phyloP scores from a whole-genome alignment of 2,888 invertebrate genomes.

The Scaptomyza parva region DNA sequence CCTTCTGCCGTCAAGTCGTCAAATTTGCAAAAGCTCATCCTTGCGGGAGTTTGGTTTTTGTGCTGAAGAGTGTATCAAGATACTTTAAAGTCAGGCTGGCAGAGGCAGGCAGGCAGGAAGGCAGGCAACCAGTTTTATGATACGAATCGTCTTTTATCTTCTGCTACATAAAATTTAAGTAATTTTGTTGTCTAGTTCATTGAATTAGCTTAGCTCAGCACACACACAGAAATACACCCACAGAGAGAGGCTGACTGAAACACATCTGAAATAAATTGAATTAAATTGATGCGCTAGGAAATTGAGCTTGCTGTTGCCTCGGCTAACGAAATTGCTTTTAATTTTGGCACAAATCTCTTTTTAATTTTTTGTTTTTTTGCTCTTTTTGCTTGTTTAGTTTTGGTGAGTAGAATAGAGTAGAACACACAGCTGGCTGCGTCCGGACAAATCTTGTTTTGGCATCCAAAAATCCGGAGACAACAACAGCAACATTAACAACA shows the following conservation, averaged over 20 bases:
- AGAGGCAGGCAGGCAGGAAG: slow-evolving; percentile 28
- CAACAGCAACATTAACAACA: too few species aligned
- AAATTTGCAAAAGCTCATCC: slow-evolving; percentile 52
- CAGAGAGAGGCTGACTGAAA: slow-evolving; percentile 8
- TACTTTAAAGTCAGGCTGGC: slow-evolving; percentile 51
- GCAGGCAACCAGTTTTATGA: slow-evolving; percentile 38
- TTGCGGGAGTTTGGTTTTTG: slow-evolving; percentile 16
- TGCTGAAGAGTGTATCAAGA: slow-evolving; percentile 37
- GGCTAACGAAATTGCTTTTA: slow-evolving; percentile 68
- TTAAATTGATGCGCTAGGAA: slow-evolving; percentile 67
- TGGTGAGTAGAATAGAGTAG: not conserved
- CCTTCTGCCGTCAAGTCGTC: slow-evolving; percentile 51
- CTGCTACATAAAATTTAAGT: slow-evolving; percentile 59
- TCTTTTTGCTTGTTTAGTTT: slow-evolving; percentile 11
- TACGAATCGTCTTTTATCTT: slow-evolving; percentile 21
- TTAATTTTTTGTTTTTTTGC: slow-evolving; percentile 56
- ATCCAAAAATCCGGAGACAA: slow-evolving; percentile 41
- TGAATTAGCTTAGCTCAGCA: slow-evolving; percentile 62
- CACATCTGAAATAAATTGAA: slow-evolving; percentile 65
- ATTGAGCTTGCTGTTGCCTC: slow-evolving; percentile 46
- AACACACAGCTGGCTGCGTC: slow-evolving; percentile 28
- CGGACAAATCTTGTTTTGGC: slow-evolving; percentile 41
- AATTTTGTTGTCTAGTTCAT: slow-evolving; percentile 71
- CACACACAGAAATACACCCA: slow-evolving; percentile 14
- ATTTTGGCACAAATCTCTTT: slow-evolving; percentile 74